Conservation (phyloP, 1,140 invertebrate genomes). For the Wiebesia pumilae region DNA sequence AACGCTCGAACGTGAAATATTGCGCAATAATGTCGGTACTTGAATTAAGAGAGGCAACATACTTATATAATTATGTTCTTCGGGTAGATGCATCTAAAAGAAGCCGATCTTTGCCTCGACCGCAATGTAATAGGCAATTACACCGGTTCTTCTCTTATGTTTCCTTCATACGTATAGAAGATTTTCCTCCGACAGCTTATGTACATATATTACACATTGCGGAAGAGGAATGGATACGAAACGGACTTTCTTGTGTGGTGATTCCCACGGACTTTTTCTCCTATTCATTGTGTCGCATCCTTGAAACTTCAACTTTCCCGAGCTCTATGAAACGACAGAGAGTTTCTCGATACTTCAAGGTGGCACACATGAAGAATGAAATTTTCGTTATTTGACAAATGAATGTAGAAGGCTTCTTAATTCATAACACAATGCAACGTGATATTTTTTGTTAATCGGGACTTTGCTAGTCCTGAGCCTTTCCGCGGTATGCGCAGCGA, state of each 20-base stretch:
- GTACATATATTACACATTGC: slow-evolving; percentile 9
- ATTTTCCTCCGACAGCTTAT: not conserved
- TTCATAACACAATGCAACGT: not conserved
- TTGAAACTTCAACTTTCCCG: slow-evolving; percentile 39
- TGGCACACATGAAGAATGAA: not conserved
- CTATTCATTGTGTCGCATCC: not conserved
- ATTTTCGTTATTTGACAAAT: slow-evolving; percentile 44
- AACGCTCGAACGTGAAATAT: not conserved
- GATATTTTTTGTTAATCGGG: not conserved
- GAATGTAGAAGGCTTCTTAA: slow-evolving; percentile 45
- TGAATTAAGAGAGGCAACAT: not conserved
- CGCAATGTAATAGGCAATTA: slow-evolving; percentile 52
- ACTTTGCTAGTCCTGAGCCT: not conserved
- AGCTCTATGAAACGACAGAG: not conserved
- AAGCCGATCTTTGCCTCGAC: slow-evolving; percentile 11
- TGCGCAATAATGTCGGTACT: not conserved
- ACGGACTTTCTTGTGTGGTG: slow-evolving; percentile 16
- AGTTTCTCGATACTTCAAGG: not conserved
- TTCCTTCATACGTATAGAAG: not conserved
- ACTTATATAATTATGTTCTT: slow-evolving; percentile 50
- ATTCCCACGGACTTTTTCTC: slow-evolving; percentile 48
- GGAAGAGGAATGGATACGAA: not conserved
- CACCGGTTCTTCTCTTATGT: slow-evolving; percentile 26
- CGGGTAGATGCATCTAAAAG: slow-evolving; percentile 45
- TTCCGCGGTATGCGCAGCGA: not conserved